Evolutionary conservation across 2,113 vertebrate genomes (phyloP).

Genomic region (Nesogale talazaci): DNA sequence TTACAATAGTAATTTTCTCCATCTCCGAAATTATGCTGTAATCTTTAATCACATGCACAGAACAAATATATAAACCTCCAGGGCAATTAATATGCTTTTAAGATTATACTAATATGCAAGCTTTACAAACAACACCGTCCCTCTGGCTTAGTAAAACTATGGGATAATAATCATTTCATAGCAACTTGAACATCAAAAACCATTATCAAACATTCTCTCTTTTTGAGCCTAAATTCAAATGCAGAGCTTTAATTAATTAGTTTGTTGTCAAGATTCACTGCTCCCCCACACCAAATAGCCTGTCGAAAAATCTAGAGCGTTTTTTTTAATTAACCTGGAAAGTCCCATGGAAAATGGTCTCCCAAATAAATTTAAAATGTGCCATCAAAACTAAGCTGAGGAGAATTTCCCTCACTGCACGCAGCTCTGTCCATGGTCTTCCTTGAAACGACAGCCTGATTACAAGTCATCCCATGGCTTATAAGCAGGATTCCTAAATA

Average conservation of each 20-base stretch:
- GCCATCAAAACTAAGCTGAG: constrained; percentile 57
- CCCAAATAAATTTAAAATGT: constrained; percentile 56
- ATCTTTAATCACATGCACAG: constrained; percentile 82
- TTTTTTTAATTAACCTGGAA: constrained; percentile 48
- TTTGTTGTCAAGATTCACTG: constrained; percentile 25
- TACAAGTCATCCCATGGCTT: constrained; percentile 64
- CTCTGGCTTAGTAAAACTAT: constrained; percentile 46
- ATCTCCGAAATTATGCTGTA: constrained; percentile 81
- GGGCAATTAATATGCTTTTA: constrained; percentile 81
- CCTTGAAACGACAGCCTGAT: constrained; percentile 49
- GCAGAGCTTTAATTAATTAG: constrained; percentile 40
- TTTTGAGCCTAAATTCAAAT: constrained; percentile 61
- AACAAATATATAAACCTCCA: constrained; percentile 85
- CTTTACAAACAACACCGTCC: constrained; percentile 75
- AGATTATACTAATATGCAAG: constrained; percentile 63
- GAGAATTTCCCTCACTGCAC: constrained; percentile 40
- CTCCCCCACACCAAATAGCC: constrained; percentile 42
- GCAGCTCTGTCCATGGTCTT: constrained; percentile 47
- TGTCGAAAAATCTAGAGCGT: constrained; percentile 19
- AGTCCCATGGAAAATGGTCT: constrained; percentile 47
- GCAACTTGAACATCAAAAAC: constrained; percentile 51
- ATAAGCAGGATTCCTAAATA: constrained; percentile 52
- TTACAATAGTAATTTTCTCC: constrained; percentile 87
- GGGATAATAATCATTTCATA: constrained; percentile 63
- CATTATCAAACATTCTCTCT: constrained; percentile 50